Base-by-base conservation (phyloP, 1,140 invertebrate genomes). In the Drosophila pallidifrons region DNA sequence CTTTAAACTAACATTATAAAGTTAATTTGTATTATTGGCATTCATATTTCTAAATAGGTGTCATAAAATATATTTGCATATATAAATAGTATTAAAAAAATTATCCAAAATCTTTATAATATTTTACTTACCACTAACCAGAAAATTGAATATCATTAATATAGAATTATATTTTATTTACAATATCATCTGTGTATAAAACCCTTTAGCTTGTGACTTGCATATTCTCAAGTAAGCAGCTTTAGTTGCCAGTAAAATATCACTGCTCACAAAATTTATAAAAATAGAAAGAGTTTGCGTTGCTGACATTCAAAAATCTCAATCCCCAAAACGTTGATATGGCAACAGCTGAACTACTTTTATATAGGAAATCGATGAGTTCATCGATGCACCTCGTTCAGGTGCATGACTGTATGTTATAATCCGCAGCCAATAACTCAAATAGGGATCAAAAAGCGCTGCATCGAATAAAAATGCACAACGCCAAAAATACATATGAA, bases 231-330 rank as follows among this genome's bases (percentile, higher is more conserved):
- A 77, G 66, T 58, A 72, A 60, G 15, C 47, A 35, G 65, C 71
- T 74, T 13, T 45, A 47, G 28, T 10, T 52, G 38, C 11, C 15
- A 41, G 3, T 35, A 75, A 58, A 68, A 64, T 47, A 68, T 47
- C 65, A 30, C 46, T 20, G 11, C 43, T 20, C 38, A 43, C 35
- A 77, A 71, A 45, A 61, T 71, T 65, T 71, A 69, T 74, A 77
- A 68, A 46, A 20, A 20, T 20, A 74, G 73, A 59, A 79, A 75
- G 75, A 77, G 81, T 79, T 68, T 80, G 79, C 77, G 82, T 79
- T 69, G 76, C 71, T 82, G 82, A 82, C 82, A 87, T 82, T 82
- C 68, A 79, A 87, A 82, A 87, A 82, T 85, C 83, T 75, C 85
- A 88, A 83, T 88, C 80, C 77, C 69, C 60, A 64, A 71, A 60